Conservation (phyloP, 2,888 invertebrate genomes). For the Epicampocera succincta region DNA sequence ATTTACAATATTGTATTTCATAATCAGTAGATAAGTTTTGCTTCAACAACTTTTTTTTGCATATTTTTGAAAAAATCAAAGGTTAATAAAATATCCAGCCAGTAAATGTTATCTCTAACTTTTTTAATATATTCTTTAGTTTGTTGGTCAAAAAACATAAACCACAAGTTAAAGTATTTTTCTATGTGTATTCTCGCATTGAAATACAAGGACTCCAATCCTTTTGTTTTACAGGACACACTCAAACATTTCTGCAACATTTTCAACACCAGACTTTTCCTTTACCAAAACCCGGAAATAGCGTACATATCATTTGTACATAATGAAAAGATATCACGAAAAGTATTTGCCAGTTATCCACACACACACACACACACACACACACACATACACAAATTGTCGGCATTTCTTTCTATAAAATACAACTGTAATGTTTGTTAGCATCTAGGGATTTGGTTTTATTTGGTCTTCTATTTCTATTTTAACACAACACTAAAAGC, state of each 20-base stretch:
- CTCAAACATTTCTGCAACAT: conserved; percentile 29
- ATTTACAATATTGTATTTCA: no score
- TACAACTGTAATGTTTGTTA: neutral
- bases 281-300: conserved; percentile 63
- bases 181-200: no score
- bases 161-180: neutral
- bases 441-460: conserved; percentile 30
- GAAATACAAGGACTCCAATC: neutral
- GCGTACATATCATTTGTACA: conserved; percentile 70
- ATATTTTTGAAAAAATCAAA: no score
- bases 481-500: conserved; percentile 46
- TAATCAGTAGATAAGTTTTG: no score
- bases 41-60: no score
- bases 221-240: neutral
- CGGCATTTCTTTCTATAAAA: no score
- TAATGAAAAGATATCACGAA: conserved; percentile 72
- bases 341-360: conserved; percentile 4
- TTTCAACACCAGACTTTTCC: conserved; percentile 44
- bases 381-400: no score
- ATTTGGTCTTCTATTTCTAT: conserved; percentile 41
- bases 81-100: no score
- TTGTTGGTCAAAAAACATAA: neutral
- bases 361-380: neutral
- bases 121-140: neutral
- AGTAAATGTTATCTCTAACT: neutral